Evolutionary conservation across 2,888 invertebrate species (phyloP), one percentile per base, ranked within the genome.

Genomic region (Apodemia hepburni): DNA sequence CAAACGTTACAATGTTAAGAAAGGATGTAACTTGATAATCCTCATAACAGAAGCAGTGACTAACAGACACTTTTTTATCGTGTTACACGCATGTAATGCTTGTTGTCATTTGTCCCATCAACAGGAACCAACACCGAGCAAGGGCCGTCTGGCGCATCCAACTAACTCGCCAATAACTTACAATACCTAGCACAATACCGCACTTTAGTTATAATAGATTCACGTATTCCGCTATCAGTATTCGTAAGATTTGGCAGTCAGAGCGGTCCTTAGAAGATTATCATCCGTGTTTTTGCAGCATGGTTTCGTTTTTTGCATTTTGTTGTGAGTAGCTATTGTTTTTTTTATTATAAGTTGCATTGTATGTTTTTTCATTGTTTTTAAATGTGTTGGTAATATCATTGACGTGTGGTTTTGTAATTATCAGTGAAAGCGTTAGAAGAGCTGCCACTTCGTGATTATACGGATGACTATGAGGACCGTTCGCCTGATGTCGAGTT

Each of bases 401-500:
- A 66, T 73, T 61, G 51, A 42, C 42, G 38, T 61, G 33, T 58
- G 38, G 18, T 51, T 63, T 66, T 61, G 59, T 35, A 66, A 18
- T 72, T 60, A 70, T 68, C 86, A 96, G 96, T 94, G 78, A 96
- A 96, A 92, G 97, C 96, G 77, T 92, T 97, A 85, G 94, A 96
- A 75, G 94, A 94, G 75, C 90, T 95, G 80, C 95, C 95, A 64
- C 84, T 92, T 66, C 92, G 93, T 71, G 84, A 90, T 65, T 80
- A 91, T 65, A 88, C 87, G 71, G 91, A 93, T 67, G 95, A 96
- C 64, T 94, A 94, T 72, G 96, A 95, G 63, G 95, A 96, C 76
- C 92, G 93, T 29, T 95, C 96, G 60, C 97, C 97, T 49, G 94
- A 94, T 73, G 95, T 95, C 63, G 94, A 96, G 79, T 92, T 97